Evolutionary conservation across 2,113 vertebrate genomes (phyloP), one percentile per base, ranked within the genome.

Genomic region (Microcebus jonahi): DNA sequence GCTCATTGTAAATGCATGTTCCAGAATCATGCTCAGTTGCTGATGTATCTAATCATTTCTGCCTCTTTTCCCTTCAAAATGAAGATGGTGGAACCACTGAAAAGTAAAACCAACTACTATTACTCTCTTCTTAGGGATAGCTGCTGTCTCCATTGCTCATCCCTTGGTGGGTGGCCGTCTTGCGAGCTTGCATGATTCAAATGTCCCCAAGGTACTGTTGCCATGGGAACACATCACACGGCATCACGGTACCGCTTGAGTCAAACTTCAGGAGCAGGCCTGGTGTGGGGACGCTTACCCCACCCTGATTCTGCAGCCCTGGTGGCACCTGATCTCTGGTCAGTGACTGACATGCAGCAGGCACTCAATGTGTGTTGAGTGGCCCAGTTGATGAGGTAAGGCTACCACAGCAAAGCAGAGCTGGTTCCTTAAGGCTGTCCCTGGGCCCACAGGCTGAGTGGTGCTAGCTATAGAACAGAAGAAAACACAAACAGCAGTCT

Each of bases 301-400:
- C 34, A 21, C 63, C 21, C 31, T 45, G 5, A 3, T 12, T 34
- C 29, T 25, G 71, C 73, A 3, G 27, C 63, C 55, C 81, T 20
- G 10, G 17, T 2, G 12, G 59, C 3, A 5, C 48, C 3, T 3
- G 0, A 12, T 34, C 17, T 80, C 36, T 67, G 61, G 61, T 1
- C 1, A 59, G 34, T 39, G 31, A 48, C 45, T 6, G 63, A 29
- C 3, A 15, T 0, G 1, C 0, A 11, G 85, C 0, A 8, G 77
- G 55, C 3, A 48, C 12, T 57, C 45, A 27, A 1, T 31, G 10
- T 1, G 14, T 6, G 48, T 11, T 39, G 73, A 45, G 63, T 36
- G 39, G 59, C 70, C 59, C n/a, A 42, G 65, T 39, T 67, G 48
- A 12, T 0, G 9, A 55, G 39, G 55, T 61, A 50, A 36, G 71